Conservation (phyloP, 2,888 invertebrate species). For the Magallana nippona region DNA sequence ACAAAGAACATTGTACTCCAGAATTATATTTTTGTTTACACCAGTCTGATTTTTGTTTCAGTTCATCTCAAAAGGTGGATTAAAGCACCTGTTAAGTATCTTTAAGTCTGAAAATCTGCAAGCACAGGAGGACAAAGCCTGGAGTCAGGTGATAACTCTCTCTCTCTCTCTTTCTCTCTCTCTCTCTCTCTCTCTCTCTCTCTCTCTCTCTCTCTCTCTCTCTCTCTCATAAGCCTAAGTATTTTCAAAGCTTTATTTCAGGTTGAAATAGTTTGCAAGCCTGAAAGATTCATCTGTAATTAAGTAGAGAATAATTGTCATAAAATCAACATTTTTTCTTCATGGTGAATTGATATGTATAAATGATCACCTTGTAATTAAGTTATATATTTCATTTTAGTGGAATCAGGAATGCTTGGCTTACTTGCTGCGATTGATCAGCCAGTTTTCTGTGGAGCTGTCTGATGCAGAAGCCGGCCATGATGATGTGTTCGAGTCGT, state of each 20-base stretch:
- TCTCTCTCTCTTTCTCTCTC: no score
- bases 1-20: no score
- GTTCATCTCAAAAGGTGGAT: conserved; percentile 92
- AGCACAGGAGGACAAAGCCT: conserved; percentile 85
- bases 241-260: no score
- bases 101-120: conserved; percentile 93
- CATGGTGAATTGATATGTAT: no score
- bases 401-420: conserved; percentile 98
- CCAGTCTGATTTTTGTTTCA: conserved; percentile 69
- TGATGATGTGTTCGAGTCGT: conserved; percentile 74
- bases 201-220: no score
- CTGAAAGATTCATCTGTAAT: no score
- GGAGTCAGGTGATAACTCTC: conserved; percentile 81
- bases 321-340: no score
- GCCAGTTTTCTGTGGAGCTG: conserved; percentile 88
- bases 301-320: no score
- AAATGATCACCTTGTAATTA: neutral
- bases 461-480: conserved; percentile 72
- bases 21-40: neutral
- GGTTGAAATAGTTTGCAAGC: no score
- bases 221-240: no score
- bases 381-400: conserved; percentile 79
- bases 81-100: conserved; percentile 93
- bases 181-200: no score
- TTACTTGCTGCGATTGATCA: conserved; percentile 90